Evolutionary conservation across 2,797 vertebrate species (phyloP).

Genomic region (Rallus crepitans): DNA sequence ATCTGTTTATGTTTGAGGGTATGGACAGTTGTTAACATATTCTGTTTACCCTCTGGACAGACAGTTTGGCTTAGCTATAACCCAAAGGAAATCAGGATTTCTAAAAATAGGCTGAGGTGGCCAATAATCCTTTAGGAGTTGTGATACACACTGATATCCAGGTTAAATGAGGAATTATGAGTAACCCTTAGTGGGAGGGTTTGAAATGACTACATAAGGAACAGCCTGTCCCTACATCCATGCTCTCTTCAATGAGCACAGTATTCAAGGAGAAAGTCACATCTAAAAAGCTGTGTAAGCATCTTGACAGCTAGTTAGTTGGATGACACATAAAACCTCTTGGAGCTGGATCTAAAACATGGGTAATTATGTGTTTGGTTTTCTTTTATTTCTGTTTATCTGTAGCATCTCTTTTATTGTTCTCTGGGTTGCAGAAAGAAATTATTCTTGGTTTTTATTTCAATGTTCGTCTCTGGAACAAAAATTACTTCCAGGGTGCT

Average conservation of each 20-base stretch:
- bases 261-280: not conserved
- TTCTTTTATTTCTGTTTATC: conserved; percentile 48
- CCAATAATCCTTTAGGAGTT: conserved; percentile 7
- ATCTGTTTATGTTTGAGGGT: conserved; percentile 22
- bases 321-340: conserved; percentile 56
- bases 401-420: conserved; percentile 38
- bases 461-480: not conserved
- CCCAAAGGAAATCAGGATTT: not conserved
- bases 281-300: conserved; percentile 44
- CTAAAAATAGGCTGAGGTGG: conserved; percentile 16
- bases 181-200: not conserved
- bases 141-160: not conserved
- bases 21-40: not conserved
- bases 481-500: conserved; percentile 19
- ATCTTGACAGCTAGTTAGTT: conserved; percentile 33
- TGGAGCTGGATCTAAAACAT: conserved; percentile 41
- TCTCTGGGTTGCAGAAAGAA: not conserved
- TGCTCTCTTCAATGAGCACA: not conserved
- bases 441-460: conserved; percentile 43
- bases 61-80: not conserved
- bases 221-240: not conserved
- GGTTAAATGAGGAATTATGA: conserved; percentile 24
- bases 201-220: not conserved
- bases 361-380: conserved; percentile 9
- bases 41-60: conserved; percentile 37